Evolutionary conservation across 2,797 vertebrate species (phyloP), one percentile per base, ranked within the genome.

Genomic region (Denticeps clupeoides): DNA sequence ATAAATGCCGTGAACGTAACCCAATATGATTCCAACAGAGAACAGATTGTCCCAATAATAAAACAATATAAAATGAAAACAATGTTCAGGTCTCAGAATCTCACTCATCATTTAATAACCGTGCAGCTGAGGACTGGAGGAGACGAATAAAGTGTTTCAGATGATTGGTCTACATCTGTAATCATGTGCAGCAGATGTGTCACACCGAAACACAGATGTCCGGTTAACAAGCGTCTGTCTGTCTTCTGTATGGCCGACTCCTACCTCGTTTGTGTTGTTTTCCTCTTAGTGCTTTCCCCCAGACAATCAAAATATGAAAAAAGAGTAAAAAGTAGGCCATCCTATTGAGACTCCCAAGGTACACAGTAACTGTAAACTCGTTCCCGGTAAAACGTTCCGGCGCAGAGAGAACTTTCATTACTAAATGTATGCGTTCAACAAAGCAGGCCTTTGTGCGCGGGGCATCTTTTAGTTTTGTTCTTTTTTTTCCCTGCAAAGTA

Each of bases 351-450:
- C 55, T 60, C 47, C 60, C 53, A 44, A 52, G 48, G 45, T 66
- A 32, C 33, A 4, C 3, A 8, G 54, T 37, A 38, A 33, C 27
- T 49, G 53, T n/a, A 41, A 29, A 29, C 24, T 43, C 18, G 16
- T 38, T 35, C 35, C 37, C 44, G 24, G 23, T 18, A 62, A 63
- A 63, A 57, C 54, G 56, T 16, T 21, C 55, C 15, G 2, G 26
- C 31, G 44, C 42, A 49, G 58, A 49, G 60, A 23, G 24, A 29
- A 33, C 35, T 51, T 58, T 70, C 53, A 64, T 68, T 63, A 60
- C 49, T 53, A 58, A 58, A 66, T 56, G 65, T 43, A 64, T 51
- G 44, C 58, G 59, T 62, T 69, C 62, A 49, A 55, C 58, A 60
- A 58, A 72, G 24, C 64, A 23, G 40, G 35, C 48, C 35, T 12